Evolutionary conservation across 2,797 vertebrate genomes (phyloP).

Genomic region (Gadopsis bispinosus): DNA sequence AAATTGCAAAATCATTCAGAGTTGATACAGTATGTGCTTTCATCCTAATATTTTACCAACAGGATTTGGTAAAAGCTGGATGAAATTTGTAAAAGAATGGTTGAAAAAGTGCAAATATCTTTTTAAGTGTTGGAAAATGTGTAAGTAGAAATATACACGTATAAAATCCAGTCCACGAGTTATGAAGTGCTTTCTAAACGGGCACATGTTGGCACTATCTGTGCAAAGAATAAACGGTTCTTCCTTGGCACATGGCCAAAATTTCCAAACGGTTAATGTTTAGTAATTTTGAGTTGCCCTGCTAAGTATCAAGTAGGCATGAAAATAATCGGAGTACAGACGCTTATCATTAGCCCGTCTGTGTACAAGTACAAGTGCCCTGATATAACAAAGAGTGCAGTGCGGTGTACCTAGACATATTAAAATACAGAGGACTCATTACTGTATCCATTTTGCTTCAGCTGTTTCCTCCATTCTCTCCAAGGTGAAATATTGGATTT

Average conservation of each 20-base stretch:
- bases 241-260: background rate
- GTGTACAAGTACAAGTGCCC: constrained; percentile 3
- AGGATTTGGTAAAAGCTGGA: background rate
- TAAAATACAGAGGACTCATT: constrained; percentile 71
- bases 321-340: constrained; percentile 16
- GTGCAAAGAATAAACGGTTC: background rate
- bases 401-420: constrained; percentile 45
- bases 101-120: background rate
- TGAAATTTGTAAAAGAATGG: background rate
- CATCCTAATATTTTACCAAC: background rate
- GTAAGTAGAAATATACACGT: background rate
- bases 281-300: constrained; percentile 5
- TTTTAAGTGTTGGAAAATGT: background rate
- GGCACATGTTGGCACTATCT: background rate
- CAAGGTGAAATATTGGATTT: constrained; percentile 75
- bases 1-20: background rate
- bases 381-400: constrained; percentile 29
- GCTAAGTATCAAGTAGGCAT: constrained; percentile 1
- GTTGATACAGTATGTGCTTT: background rate
- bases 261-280: background rate
- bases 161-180: background rate
- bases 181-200: background rate
- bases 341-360: background rate
- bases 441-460: constrained; percentile 65
- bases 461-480: constrained; percentile 62